Conservation (phyloP, 1,140 invertebrate genomes). For the Drosophila novamexicana region DNA sequence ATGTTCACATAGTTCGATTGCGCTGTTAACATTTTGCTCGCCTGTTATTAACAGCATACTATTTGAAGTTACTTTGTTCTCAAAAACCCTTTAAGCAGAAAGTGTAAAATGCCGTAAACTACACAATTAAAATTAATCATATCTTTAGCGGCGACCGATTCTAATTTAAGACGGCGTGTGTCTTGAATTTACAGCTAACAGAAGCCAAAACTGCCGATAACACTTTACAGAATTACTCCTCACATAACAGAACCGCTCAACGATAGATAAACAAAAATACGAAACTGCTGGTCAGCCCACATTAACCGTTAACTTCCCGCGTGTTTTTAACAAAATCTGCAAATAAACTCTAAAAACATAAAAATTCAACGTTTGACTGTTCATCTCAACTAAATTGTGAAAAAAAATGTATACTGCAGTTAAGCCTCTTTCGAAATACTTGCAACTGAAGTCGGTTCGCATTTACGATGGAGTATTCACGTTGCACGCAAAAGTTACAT, state of each 20-base stretch:
- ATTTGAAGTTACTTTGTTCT: background rate
- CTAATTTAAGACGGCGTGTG: too few relatives aligned
- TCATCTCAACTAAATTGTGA: background rate
- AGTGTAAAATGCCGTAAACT: too few relatives aligned
- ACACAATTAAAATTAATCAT: too few relatives aligned
- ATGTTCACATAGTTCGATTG: background rate
- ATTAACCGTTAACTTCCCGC: conserved; percentile 66
- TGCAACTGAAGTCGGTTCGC: conserved; percentile 87
- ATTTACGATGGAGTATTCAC: conserved; percentile 89
- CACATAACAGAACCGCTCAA: conserved; percentile 7
- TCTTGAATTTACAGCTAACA: background rate
- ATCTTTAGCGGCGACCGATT: too few relatives aligned
- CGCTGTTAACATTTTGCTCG: background rate
- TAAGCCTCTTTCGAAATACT: conserved; percentile 78
- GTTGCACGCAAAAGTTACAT: conserved; percentile 89
- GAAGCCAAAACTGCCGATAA: background rate
- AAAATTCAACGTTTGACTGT: background rate
- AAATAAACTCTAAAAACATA: background rate
- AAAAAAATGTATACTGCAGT: conserved; percentile 76
- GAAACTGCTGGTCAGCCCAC: background rate
- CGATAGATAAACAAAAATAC: background rate
- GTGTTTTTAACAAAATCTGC: conserved; percentile 40
- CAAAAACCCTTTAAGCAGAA: too few relatives aligned
- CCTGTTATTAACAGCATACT: background rate
- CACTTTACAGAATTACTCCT: conserved; percentile 2